Conservation (phyloP, 2,888 invertebrate species). For the Hemistola chrysoprasaria region DNA sequence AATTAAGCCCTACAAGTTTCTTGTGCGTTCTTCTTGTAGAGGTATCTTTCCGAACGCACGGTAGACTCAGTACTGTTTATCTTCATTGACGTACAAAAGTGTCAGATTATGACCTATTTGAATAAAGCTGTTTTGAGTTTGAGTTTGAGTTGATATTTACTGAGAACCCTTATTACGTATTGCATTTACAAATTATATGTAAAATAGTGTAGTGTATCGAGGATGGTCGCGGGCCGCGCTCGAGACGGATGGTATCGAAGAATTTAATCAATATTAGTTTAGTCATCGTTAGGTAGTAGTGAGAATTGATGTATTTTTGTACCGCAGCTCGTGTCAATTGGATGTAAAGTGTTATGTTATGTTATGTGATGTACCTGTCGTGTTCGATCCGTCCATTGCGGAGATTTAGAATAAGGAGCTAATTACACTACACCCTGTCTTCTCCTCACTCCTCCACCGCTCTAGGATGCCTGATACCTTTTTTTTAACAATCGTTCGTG, state of each 20-base stretch:
- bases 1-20: too few species aligned
- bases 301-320: conserved; percentile 79
- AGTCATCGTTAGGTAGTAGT: conserved; percentile 69
- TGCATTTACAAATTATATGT: conserved; percentile 6
- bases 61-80: too few species aligned
- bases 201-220: conserved; percentile 52
- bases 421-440: conserved; percentile 45
- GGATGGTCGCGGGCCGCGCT: conserved; percentile 47
- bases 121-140: too few species aligned
- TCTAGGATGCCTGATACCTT: conserved; percentile 12
- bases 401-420: conserved; percentile 67
- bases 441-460: conserved; percentile 19
- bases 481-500: too few species aligned
- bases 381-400: conserved; percentile 73
- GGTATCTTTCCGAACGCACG: too few species aligned
- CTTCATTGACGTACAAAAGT: too few species aligned
- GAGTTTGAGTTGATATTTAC: too few species aligned
- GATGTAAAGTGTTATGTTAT: conserved; percentile 50
- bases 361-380: conserved; percentile 74
- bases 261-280: conserved; percentile 61
- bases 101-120: too few species aligned
- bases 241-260: conserved; percentile 33
- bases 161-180: conserved; percentile 11
- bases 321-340: conserved; percentile 67
- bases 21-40: too few species aligned